phyloP scores from a whole-genome alignment of 2,797 vertebrate genomes.

The Morus bassanus region DNA sequence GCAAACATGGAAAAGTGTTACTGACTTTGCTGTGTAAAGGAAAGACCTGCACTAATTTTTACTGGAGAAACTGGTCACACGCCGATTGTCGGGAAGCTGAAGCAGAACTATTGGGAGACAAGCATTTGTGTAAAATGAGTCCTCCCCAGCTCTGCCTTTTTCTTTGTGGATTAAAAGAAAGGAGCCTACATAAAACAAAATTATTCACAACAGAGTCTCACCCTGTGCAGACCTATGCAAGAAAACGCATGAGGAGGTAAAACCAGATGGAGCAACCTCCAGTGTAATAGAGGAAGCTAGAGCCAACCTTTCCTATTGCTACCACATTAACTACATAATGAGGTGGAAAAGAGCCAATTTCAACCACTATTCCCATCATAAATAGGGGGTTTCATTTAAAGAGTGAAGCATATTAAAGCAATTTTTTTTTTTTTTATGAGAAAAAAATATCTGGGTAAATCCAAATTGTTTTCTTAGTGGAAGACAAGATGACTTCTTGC shows the following conservation, averaged over 20 bases:
- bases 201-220: not conserved
- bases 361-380: not conserved
- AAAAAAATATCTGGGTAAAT: not conserved
- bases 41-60: not conserved
- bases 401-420: not conserved
- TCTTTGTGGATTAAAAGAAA: not conserved
- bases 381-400: not conserved
- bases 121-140: slow-evolving; percentile 12
- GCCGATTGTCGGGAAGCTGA: not conserved
- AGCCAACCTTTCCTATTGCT: not conserved
- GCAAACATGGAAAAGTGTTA: not conserved
- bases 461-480: not conserved
- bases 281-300: not conserved
- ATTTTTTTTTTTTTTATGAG: not conserved
- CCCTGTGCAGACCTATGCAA: not conserved
- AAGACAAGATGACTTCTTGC: slow-evolving; percentile 31
- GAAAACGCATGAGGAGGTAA: not conserved
- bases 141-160: slow-evolving; percentile 43
- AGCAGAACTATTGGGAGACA: not conserved
- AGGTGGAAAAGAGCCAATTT: slow-evolving; percentile 1
- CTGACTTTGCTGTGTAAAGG: not conserved
- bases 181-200: not conserved
- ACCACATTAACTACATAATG: not conserved
- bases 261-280: not conserved
- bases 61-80: not conserved